A percentile compares a stretch with the other conserved stretches of the same genome.
These are phyloP conservation scores for Temnopleurus reevesii DNA, from an alignment of 53 echinoderm and acorn worm genomes.

Conservation along the genomic window DNA sequence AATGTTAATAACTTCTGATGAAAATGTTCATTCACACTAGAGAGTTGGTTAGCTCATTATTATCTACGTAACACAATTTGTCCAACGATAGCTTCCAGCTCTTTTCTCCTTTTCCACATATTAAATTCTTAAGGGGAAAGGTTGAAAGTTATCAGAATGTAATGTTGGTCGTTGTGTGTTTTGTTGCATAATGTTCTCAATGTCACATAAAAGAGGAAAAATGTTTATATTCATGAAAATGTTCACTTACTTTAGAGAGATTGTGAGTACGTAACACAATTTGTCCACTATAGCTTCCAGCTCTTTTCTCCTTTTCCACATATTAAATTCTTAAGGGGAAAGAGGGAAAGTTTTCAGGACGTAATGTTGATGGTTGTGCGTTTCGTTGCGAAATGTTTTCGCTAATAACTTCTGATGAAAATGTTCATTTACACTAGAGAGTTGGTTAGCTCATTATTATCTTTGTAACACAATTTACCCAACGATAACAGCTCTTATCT, in stretches of 20 bases:
- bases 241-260: constrained; percentile 85
- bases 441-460: constrained; percentile 71
- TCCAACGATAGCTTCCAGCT: constrained; percentile 3
- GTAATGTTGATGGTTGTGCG: no score
- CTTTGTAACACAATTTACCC: not conserved
- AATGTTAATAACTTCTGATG: no score
- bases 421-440: constrained; percentile 83
- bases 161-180: no score
- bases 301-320: constrained; percentile 31
- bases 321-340: constrained; percentile 22
- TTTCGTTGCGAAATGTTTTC: no score
- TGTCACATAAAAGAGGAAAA: no score
- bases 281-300: constrained; percentile 16
- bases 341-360: not conserved
- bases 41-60: constrained; percentile 75
- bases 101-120: constrained; percentile 30
- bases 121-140: constrained; percentile 20
- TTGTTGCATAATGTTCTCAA: no score
- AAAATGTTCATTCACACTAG: constrained; percentile 83
- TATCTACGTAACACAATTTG: constrained; percentile 4
- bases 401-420: no score
- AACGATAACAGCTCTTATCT: constrained; percentile 2
- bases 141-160: not conserved
- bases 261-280: constrained; percentile 67
- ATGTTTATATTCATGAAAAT: no score